A percentile compares a stretch with the other conserved stretches of the same genome.
phyloP scores from a whole-genome alignment of 2,113 vertebrate genomes.

The Labeo catla region DNA sequence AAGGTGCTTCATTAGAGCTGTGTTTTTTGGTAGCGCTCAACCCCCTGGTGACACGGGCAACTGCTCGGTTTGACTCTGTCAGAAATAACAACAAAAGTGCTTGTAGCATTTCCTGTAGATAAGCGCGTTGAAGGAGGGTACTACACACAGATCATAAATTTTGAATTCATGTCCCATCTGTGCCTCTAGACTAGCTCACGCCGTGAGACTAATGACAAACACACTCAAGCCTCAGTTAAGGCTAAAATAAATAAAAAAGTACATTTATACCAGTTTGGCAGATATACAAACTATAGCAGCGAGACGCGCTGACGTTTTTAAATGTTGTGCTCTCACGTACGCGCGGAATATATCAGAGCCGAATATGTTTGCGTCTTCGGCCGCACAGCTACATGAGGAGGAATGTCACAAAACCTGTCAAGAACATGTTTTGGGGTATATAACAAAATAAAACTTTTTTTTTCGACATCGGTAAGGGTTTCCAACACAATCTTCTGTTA shows the following conservation, averaged over 20 bases:
- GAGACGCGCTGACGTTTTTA: neutral
- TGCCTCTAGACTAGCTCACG: constrained; percentile 52
- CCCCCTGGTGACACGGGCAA: constrained; percentile 61
- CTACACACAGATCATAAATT: constrained; percentile 61
- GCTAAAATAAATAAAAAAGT: constrained; percentile 33
- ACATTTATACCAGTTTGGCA: constrained; percentile 3
- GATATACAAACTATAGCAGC: neutral
- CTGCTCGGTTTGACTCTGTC: constrained; percentile 57
- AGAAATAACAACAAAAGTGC: constrained; percentile 62
- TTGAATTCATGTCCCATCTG: constrained; percentile 62
- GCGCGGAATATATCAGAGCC: neutral
- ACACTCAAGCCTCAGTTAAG: constrained; percentile 40
- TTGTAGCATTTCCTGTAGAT: constrained; percentile 64
- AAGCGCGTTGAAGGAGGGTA: constrained; percentile 57
- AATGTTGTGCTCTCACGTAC: neutral
- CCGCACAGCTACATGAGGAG: neutral
- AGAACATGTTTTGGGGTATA: neutral
- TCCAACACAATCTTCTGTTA: neutral
- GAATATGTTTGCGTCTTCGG: neutral
- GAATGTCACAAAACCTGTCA: neutral
- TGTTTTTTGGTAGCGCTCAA: constrained; percentile 59
- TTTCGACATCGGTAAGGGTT: neutral
- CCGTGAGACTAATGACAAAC: constrained; percentile 59
- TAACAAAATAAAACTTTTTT: neutral
- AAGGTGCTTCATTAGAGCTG: constrained; percentile 61